Base-by-base conservation (phyloP, 2,797 vertebrate genomes). In the Sphaeramia orbicularis region DNA sequence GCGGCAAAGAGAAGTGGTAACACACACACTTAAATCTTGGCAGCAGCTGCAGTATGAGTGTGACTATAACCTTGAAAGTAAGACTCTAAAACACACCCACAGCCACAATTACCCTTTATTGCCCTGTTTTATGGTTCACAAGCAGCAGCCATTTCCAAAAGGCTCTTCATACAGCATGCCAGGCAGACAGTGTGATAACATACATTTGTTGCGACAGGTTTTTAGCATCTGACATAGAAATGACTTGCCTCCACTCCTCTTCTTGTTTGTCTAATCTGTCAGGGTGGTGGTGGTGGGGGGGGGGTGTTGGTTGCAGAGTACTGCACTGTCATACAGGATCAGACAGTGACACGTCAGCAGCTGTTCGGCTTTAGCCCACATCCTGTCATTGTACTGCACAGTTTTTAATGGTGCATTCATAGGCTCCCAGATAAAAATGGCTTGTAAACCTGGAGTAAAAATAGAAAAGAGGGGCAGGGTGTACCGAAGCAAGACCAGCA, bases 391-490 rank as follows among this genome's bases (percentile, higher is more conserved):
- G 60, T 55, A 56, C 14, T 59, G 19, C 10, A 36, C 68, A 66
- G 74, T 74, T 44, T 70, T 81, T 76, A 74, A 75, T 65, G 69
- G 53, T n/a, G 18, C 61, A 40, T 80, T 86, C 58, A 77, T 62
- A 71, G 67, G 40, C 74, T 51, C 53, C 37, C 10, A n/a, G 70
- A 76, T 70, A 65, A 76, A 76, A 78, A 67, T 49, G 54, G 43
- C 81, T 56, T 48, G 55, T 49, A 54, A 66, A 32, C 10, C 42
- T 38, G 41, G 37, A 71, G n/a, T 65, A 80, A 83, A 85, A 82
- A 80, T 79, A 79, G 65, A 59, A 49, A 64, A 37, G 32, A 61
- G 52, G 59, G 48, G 38, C 7, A 11, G 60, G 15, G 19, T 43
- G 18, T 21, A 38, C 69, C 65, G 72, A 27, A 50, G 56, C 55